phyloP scores from a whole-genome alignment of 2,888 invertebrate genomes.

The Agrochola litura region DNA sequence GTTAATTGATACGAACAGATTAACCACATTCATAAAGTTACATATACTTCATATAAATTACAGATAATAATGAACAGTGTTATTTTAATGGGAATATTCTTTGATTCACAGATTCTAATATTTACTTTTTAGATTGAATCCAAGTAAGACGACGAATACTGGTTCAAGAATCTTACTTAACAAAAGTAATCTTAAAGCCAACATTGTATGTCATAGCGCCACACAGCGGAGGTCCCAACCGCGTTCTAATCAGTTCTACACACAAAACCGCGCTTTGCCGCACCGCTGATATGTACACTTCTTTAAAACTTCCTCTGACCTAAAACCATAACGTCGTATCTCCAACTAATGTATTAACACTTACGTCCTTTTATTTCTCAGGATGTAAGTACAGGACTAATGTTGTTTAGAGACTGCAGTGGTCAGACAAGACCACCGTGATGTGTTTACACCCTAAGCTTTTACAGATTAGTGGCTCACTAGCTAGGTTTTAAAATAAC shows the following conservation, averaged over 20 bases:
- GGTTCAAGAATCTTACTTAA: conserved; percentile 57
- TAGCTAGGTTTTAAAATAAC: conserved; percentile 79
- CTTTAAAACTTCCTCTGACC: conserved; percentile 76
- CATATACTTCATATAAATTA: conserved; percentile 13
- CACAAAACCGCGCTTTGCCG: conserved; percentile 81
- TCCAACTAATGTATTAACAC: conserved; percentile 36
- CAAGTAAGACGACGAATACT: conserved; percentile 44
- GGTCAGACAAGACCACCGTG: conserved; percentile 85
- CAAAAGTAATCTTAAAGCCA: conserved; percentile 70
- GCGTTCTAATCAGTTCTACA: conserved; percentile 84
- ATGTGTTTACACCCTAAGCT: conserved; percentile 83
- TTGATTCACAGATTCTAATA: background rate
- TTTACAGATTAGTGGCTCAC: conserved; percentile 77
- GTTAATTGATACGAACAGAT: conserved; percentile 50
- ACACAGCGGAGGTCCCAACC: conserved; percentile 84
- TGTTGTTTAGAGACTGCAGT: conserved; percentile 82
- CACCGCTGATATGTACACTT: conserved; percentile 81
- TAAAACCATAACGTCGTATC: conserved; percentile 71
- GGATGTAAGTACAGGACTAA: conserved; percentile 74
- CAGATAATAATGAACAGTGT: background rate
- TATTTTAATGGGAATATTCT: background rate
- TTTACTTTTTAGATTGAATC: background rate
- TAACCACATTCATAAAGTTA: background rate
- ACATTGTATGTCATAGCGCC: conserved; percentile 80
- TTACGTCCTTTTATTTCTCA: conserved; percentile 71